Evolutionary conservation across 2,797 vertebrate genomes (phyloP), one percentile per base, ranked within the genome.

Genomic region (Scleropages formosus): DNA sequence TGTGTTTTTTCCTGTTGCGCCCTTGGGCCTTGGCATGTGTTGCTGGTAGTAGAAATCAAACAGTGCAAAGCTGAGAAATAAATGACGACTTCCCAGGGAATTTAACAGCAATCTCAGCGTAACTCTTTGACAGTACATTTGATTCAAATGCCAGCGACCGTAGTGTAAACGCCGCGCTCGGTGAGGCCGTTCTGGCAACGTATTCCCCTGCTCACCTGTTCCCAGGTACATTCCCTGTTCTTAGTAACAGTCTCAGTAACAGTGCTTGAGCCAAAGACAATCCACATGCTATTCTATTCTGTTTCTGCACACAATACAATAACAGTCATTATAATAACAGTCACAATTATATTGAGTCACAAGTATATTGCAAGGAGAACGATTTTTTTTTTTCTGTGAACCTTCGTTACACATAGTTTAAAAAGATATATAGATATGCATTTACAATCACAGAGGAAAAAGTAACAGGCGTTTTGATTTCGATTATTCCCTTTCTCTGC

Each of bases 51-150:
- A 86, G 74, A 85, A 83, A 82, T 81, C 68, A 60, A 85, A 88
- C 85, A 91, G 90, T 91, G 88, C 90, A 90, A 91, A 90, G 86
- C 87, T 88, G 84, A 83, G 84, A 83, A 87, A 83, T 82, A 85
- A 80, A 85, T 47, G 82, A 78, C 88, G 83, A 82, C 31, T 69
- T 51, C 75, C 60, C 59, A 51, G 68, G 18, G 47, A 62, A 49
- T 49, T 46, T 24, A 27, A 8, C 0, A 59, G 47, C n/a, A 22
- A 61, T 24, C 53, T 26, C 66, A 61, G 24, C 27, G 46, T 10
- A 64, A 88, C 87, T 84, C 86, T 79, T 84, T 86, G 81, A 87
- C 81, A 87, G 85, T 15, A 47, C 15, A 22, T 58, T 39, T 18
- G 27, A 3, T 15, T 51, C 18, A 24, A 72, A 72, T 24, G 13